phyloP scores from a whole-genome alignment of 2,797 vertebrate genomes.

The Cyprinella venusta region DNA sequence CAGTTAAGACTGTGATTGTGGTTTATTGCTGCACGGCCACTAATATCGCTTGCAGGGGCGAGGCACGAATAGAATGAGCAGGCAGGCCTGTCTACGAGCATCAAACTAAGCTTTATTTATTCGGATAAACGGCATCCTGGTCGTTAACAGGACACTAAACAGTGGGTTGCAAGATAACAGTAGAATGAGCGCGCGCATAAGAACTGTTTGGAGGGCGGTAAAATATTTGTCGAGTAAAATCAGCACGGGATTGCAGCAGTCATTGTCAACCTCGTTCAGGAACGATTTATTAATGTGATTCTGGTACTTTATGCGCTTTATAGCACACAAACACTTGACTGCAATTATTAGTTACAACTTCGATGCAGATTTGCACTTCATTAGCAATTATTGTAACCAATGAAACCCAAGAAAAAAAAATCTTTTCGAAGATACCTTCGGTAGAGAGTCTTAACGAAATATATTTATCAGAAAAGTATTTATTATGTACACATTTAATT shows the following conservation, averaged over 20 bases:
- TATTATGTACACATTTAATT: slow-evolving; percentile 54
- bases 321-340: neutral
- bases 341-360: slow-evolving; percentile 3
- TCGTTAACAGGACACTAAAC: slow-evolving; percentile 47
- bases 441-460: slow-evolving; percentile 36
- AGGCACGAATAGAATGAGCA: slow-evolving; percentile 57
- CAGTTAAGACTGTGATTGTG: slow-evolving; percentile 84
- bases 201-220: slow-evolving; percentile 6
- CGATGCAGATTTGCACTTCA: neutral
- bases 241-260: slow-evolving; percentile 9
- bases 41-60: slow-evolving; percentile 74
- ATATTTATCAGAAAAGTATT: slow-evolving; percentile 51
- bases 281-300: slow-evolving; percentile 11
- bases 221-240: slow-evolving; percentile 3
- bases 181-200: slow-evolving; percentile 16
- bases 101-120: slow-evolving; percentile 49
- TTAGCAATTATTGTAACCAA: neutral
- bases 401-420: neutral
- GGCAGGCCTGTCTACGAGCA: slow-evolving; percentile 52
- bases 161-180: slow-evolving; percentile 38
- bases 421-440: neutral
- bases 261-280: slow-evolving; percentile 22
- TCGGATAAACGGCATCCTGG: slow-evolving; percentile 39
- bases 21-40: slow-evolving; percentile 83
- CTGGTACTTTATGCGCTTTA: neutral